phyloP scores from a whole-genome alignment of 2,113 vertebrate genomes.

The Peucedramus taeniatus region DNA sequence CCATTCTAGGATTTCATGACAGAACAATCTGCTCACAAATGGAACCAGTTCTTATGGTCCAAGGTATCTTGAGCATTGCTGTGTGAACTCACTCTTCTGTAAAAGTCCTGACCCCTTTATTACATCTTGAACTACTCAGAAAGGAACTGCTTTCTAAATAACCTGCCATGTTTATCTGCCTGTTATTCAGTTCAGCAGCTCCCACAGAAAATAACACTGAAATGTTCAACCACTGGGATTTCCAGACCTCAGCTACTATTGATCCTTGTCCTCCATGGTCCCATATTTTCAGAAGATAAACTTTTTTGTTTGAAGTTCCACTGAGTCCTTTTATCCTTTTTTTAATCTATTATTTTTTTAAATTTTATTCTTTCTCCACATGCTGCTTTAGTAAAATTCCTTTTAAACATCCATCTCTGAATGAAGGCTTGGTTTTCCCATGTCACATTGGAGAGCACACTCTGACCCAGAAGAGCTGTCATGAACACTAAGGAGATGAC shows the following conservation, averaged over 20 bases:
- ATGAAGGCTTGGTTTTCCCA: neutral
- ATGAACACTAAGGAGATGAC: neutral
- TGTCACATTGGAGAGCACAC: neutral
- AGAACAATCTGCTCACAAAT: neutral
- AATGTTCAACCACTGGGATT: fast-evolving
- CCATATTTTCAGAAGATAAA: neutral
- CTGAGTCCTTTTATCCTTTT: neutral
- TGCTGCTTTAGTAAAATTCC: neutral
- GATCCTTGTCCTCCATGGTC: neutral
- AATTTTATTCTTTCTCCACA: too few species aligned
- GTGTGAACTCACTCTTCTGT: neutral
- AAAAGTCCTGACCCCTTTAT: neutral
- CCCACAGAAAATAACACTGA: neutral
- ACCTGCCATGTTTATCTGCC: neutral
- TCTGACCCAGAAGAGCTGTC: neutral
- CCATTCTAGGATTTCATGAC: neutral
- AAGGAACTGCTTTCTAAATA: neutral
- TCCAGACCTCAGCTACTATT: neutral
- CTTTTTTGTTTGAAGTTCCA: neutral
- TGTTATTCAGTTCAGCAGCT: neutral
- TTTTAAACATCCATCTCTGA: neutral
- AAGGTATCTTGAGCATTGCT: neutral
- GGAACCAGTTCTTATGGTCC: neutral
- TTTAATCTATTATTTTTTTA: too few species aligned
- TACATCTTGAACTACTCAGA: neutral